A percentile compares a stretch with the other conserved stretches of the same genome.
Conservation (phyloP, 2,888 invertebrate genomes). For the Heliconius aoede region DNA sequence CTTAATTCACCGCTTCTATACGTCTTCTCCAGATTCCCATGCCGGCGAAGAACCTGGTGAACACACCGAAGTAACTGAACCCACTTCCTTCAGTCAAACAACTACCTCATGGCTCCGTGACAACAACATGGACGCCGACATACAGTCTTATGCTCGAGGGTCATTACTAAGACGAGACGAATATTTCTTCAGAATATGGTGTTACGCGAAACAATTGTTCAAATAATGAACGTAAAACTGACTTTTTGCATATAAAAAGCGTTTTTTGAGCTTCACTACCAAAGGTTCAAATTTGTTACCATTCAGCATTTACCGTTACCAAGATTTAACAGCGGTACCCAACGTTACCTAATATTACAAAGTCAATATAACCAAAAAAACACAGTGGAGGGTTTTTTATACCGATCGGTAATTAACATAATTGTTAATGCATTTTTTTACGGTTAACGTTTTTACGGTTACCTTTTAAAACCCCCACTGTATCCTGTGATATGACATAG, state of each 20-base stretch:
- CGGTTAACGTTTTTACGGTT: not conserved
- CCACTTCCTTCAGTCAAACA: constrained; percentile 94
- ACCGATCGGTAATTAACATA: not conserved
- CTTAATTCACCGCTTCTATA: not conserved
- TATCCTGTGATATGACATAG: constrained; percentile 63
- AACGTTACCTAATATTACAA: not conserved
- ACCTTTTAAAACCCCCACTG: constrained; percentile 5
- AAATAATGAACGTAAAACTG: constrained; percentile 79
- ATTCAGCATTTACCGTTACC: constrained; percentile 2
- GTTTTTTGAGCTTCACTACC: not conserved
- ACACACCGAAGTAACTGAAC: constrained; percentile 88
- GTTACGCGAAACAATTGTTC: constrained; percentile 92
- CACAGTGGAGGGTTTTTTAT: constrained; percentile 10
- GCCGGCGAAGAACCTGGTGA: constrained; percentile 76
- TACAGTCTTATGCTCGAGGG: constrained; percentile 94
- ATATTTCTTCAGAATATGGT: constrained; percentile 98
- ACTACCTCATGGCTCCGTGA: constrained; percentile 97
- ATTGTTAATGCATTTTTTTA: constrained; percentile 3
- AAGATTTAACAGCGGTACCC: not conserved
- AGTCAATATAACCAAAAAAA: constrained; percentile 18
- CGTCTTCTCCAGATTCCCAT: constrained; percentile 62
- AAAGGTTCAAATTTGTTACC: constrained; percentile 6
- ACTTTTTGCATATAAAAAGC: not conserved
- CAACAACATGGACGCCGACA: constrained; percentile 96
- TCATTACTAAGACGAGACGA: constrained; percentile 93